Evolutionary conservation across 1,140 invertebrate species (phyloP), one percentile per base, ranked within the genome.

Genomic region (Panagrolaimus sp.): DNA sequence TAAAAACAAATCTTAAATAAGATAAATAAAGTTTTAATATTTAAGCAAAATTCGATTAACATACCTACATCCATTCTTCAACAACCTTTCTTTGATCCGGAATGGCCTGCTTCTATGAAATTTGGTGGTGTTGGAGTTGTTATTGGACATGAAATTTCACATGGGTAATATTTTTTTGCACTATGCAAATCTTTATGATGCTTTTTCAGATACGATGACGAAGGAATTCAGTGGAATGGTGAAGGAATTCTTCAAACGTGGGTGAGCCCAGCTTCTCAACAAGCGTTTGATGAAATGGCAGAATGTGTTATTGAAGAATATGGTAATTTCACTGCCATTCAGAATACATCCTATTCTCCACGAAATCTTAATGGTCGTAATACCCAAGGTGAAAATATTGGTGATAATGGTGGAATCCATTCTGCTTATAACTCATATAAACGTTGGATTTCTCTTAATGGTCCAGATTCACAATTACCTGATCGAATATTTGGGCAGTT

Each of bases 231-330:
- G 5, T 62, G 13, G 11, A 42, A 67, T 5, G 51, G 9, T 5
- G 65, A 57, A 13, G 65, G 65, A 5, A 11, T 38, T 16, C 20
- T 67, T 9, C 8, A 25, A 1, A 14, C 65, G 0, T 67, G 65
- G 65, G n/a, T 67, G 47, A 57, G 48, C 3, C 0, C 1, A 25
- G 20, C 4, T 1, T 13, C 23, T 27, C 4, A 57, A 38, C 16
- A 23, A n/a, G n/a, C 4, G 0, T 67, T 67, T 27, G 47, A 67
- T 25, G 25, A 14, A 25, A 51, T 67, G 47, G 13, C n/a, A 23
- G 14, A 63, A 5, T 67, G 65, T 57, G 45, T 67, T 14, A 63
- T 67, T 16, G 14, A 67, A 8, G 47, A 66, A 16, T 66, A 53
- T 20, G 38, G 27, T 9, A n/a, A 63, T 9, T 63, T 66, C 20